Evolutionary conservation across 1,140 invertebrate species (phyloP).

Genomic region (Rhopalosiphum maidis): DNA sequence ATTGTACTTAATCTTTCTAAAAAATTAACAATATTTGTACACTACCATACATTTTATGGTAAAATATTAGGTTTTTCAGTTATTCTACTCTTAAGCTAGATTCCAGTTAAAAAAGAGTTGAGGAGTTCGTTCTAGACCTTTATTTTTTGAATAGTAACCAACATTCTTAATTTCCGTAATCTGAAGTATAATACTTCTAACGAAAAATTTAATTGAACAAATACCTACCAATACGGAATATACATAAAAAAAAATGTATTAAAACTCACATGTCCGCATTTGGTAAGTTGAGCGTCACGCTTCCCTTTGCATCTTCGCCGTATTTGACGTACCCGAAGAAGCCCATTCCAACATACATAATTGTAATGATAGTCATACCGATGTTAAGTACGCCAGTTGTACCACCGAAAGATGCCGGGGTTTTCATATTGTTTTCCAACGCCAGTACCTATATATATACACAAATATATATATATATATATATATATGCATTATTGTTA

Average conservation of each 20-base stretch:
- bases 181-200: too few relatives aligned
- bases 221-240: background rate
- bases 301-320: constrained; percentile 70
- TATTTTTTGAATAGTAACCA: too few relatives aligned
- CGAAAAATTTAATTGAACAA: background rate
- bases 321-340: constrained; percentile 86
- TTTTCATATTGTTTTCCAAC: constrained; percentile 86
- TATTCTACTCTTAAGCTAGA: too few relatives aligned
- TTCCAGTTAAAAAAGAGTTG: too few relatives aligned
- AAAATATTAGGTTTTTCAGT: too few relatives aligned
- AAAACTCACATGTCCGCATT: constrained; percentile 60
- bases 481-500: background rate
- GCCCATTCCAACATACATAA: constrained; percentile 77
- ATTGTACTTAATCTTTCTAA: too few relatives aligned
- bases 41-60: too few relatives aligned
- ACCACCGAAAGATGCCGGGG: constrained; percentile 74
- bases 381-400: constrained; percentile 78
- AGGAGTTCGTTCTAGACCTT: too few relatives aligned
- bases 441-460: constrained; percentile 73
- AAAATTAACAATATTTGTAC: too few relatives aligned
- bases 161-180: too few relatives aligned
- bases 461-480: background rate
- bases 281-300: constrained; percentile 78
- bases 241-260: background rate
- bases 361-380: constrained; percentile 77